Evolutionary conservation across 2,888 invertebrate species (phyloP).

Genomic region (Chesias legatella): DNA sequence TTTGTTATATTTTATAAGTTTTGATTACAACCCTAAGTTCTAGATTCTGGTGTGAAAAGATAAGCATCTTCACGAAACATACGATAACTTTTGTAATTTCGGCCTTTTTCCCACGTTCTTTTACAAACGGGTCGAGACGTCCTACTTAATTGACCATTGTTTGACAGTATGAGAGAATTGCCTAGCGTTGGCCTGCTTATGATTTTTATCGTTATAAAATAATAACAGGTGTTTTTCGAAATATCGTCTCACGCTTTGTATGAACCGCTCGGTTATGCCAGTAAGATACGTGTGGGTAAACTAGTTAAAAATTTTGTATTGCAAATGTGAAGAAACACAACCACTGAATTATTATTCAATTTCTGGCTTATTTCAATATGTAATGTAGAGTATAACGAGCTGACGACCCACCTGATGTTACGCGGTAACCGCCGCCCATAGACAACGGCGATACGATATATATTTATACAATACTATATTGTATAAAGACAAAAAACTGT

Average conservation of each 20-base stretch:
- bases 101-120: slow-evolving; percentile 52
- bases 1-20: too few species aligned
- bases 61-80: slow-evolving; percentile 16
- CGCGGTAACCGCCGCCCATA: too few species aligned
- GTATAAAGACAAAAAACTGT: too few species aligned
- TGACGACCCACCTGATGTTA: too few species aligned
- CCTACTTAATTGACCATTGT: slow-evolving; percentile 75
- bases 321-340: too few species aligned
- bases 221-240: slow-evolving; percentile 66
- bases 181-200: slow-evolving; percentile 63
- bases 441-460: too few species aligned
- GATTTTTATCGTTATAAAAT: slow-evolving; percentile 43
- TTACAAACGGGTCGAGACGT: slow-evolving; percentile 47
- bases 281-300: slow-evolving; percentile 26
- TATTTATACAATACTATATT: too few species aligned
- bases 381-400: too few species aligned
- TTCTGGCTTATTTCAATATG: too few species aligned
- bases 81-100: slow-evolving; percentile 34
- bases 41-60: slow-evolving; percentile 25
- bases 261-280: slow-evolving; percentile 40
- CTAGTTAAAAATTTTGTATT: not conserved
- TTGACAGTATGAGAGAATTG: slow-evolving; percentile 70
- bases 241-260: slow-evolving; percentile 63
- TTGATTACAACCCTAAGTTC: slow-evolving; percentile 4
- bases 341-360: too few species aligned